Conservation (phyloP, 1,140 invertebrate genomes). For the Musca domestica region DNA sequence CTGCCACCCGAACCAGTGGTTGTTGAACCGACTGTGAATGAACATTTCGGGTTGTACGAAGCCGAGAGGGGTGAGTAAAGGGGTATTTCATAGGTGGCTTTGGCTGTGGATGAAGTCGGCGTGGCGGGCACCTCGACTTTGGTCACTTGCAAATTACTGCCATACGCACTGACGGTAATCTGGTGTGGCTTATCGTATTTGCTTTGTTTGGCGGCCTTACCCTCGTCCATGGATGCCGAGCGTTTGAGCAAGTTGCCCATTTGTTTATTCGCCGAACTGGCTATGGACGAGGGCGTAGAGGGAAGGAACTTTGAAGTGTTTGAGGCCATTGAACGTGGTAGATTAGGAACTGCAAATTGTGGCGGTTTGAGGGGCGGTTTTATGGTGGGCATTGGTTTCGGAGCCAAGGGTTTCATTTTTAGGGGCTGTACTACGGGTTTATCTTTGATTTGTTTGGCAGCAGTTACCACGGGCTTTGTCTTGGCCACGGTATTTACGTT, state of each 20-base stretch:
- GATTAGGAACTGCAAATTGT: slow-evolving; percentile 44
- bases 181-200: slow-evolving; percentile 20
- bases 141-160: slow-evolving; percentile 16
- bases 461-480: neutral
- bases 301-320: slow-evolving; percentile 32
- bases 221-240: slow-evolving; percentile 42
- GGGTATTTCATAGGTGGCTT: slow-evolving; percentile 35
- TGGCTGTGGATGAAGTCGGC: slow-evolving; percentile 16
- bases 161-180: slow-evolving; percentile 11
- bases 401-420: neutral
- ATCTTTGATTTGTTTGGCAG: slow-evolving; percentile 13
- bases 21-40: slow-evolving; percentile 4
- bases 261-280: slow-evolving; percentile 46
- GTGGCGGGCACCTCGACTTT: slow-evolving; percentile 1
- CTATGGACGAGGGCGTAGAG: slow-evolving; percentile 47
- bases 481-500: slow-evolving; percentile 14
- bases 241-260: slow-evolving; percentile 37
- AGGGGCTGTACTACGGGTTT: neutral
- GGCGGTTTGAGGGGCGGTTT: slow-evolving; percentile 22
- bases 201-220: slow-evolving; percentile 27
- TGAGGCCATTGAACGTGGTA: slow-evolving; percentile 26
- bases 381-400: slow-evolving; percentile 25
- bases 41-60: slow-evolving; percentile 11
- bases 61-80: slow-evolving; percentile 27
- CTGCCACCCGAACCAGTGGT: neutral